Conservation (phyloP, 2,888 invertebrate genomes). For the Pheosia gnoma region DNA sequence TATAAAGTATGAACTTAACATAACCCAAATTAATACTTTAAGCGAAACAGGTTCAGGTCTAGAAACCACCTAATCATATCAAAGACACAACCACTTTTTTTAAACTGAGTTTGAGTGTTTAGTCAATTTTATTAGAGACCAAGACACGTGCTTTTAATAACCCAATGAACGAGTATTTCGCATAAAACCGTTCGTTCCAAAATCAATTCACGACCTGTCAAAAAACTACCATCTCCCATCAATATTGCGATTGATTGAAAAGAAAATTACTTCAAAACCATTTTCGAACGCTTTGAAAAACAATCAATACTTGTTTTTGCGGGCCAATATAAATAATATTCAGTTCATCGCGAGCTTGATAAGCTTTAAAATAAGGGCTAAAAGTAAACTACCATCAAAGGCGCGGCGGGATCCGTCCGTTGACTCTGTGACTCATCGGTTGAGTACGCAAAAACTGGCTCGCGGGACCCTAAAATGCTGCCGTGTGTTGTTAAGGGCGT, state of each 20-base stretch:
- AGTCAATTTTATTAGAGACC: too few relatives aligned
- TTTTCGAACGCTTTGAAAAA: background rate
- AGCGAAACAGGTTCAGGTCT: too few relatives aligned
- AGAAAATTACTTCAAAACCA: conserved; percentile 1
- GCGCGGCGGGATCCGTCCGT: conserved; percentile 49
- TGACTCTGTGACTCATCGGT: conserved; percentile 73
- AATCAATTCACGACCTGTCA: background rate
- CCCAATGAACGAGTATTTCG: too few relatives aligned
- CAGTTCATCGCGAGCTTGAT: conserved; percentile 34
- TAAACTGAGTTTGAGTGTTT: too few relatives aligned
- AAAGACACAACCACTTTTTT: too few relatives aligned
- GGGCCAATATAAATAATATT: conserved; percentile 40
- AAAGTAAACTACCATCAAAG: conserved; percentile 48
- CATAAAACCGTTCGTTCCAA: background rate
- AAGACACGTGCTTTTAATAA: too few relatives aligned
- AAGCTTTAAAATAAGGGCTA: conserved; percentile 44
- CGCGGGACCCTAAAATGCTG: conserved; percentile 50
- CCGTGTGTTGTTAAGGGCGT: conserved; percentile 15
- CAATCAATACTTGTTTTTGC: conserved; percentile 18
- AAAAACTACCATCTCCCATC: background rate
- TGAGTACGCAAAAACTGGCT: conserved; percentile 56
- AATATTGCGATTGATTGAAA: conserved; percentile 1
- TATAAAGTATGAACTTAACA: too few relatives aligned
- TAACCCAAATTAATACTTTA: too few relatives aligned
- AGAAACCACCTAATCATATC: too few relatives aligned